A percentile compares a stretch with the other conserved stretches of the same genome.
These are phyloP conservation scores for Enteromius radiatus DNA, from an alignment of 2,797 vertebrate genomes.

Conservation along the genomic window DNA sequence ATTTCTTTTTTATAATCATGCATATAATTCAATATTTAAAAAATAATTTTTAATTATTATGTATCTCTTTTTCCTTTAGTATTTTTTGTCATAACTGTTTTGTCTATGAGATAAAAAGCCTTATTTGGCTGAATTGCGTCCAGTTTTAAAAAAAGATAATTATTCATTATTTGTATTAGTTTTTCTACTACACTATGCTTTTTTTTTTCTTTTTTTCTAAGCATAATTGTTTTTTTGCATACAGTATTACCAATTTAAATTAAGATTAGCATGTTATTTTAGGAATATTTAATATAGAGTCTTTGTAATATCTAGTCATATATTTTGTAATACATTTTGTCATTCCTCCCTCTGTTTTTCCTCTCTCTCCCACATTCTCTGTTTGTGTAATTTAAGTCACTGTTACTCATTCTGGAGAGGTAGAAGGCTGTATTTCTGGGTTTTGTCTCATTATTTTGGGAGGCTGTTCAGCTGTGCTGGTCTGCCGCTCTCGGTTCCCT, in stretches of 20 bases:
- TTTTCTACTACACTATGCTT: background rate
- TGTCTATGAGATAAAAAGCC: background rate
- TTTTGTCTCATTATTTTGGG: background rate
- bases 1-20: background rate
- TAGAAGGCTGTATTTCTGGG: slow-evolving; percentile 14
- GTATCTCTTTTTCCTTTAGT: background rate
- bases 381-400: slow-evolving; percentile 12
- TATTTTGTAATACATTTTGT: background rate
- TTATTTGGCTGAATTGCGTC: no score
- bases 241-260: background rate
- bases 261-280: background rate
- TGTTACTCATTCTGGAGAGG: slow-evolving; percentile 4
- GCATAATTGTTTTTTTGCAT: background rate
- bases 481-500: background rate
- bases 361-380: background rate
- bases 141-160: no score
- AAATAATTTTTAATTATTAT: background rate
- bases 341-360: background rate
- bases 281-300: background rate
- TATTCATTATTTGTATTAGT: background rate
- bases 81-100: background rate
- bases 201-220: background rate
- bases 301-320: background rate
- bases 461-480: slow-evolving; percentile 12
- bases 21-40: background rate